Conservation (phyloP, 30 jellyfish, hydroid and myxozoan species). For the Hydractinia symbiolongicarpus region DNA sequence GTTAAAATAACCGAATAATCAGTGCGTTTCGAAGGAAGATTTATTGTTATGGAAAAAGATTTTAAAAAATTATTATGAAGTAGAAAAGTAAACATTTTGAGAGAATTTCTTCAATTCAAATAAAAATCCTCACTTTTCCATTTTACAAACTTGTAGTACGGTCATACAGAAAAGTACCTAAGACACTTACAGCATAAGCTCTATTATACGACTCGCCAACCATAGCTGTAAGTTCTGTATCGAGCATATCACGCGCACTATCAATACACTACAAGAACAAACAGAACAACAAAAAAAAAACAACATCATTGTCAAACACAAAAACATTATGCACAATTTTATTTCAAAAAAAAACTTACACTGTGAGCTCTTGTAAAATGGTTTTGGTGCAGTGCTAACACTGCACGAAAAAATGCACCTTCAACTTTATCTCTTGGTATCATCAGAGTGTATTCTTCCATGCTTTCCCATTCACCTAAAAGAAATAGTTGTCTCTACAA, state of each 20-base stretch:
- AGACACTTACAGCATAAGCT: conserved; percentile 74
- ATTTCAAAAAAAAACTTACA: conserved; percentile 34
- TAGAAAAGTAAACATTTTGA: too few relatives aligned
- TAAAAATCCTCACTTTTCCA: too few relatives aligned
- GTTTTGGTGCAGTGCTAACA: conserved; percentile 71
- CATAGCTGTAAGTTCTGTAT: conserved; percentile 92
- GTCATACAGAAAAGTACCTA: not conserved
- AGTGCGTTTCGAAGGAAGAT: too few relatives aligned
- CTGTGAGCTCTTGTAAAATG: conserved; percentile 84
- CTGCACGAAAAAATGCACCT: conserved; percentile 95
- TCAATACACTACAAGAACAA: conserved; percentile 58
- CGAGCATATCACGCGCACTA: conserved; percentile 96
- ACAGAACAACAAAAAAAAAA: not conserved
- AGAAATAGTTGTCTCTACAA: not conserved
- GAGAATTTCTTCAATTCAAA: too few relatives aligned
- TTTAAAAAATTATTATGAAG: too few relatives aligned
- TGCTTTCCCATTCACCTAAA: conserved; percentile 90
- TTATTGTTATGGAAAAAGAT: too few relatives aligned
- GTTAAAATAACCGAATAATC: too few relatives aligned
- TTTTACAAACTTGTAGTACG: too few relatives aligned
- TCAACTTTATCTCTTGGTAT: conserved; percentile 87
- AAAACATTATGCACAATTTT: not conserved
- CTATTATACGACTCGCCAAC: conserved; percentile 96
- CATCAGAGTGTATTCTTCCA: conserved; percentile 97
- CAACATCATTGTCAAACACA: too few relatives aligned